Conservation (phyloP, 2,113 vertebrate species). For the Eidolon helvum region DNA sequence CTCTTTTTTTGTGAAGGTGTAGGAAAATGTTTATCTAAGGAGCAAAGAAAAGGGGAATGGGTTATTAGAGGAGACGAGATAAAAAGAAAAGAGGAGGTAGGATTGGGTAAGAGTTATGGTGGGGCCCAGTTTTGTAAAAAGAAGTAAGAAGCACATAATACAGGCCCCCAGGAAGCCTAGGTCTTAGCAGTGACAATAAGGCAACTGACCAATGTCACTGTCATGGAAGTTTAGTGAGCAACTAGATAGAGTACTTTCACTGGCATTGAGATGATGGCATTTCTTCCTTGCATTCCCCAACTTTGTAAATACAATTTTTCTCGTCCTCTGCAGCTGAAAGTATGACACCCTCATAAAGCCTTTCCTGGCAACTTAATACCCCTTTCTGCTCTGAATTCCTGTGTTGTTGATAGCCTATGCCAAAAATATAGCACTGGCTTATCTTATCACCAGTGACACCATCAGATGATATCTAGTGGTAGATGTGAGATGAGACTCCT, state of each 20-base stretch:
- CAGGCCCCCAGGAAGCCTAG: neutral
- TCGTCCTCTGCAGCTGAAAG: neutral
- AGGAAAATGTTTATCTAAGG: neutral
- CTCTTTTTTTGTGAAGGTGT: neutral
- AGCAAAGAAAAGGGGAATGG: neutral
- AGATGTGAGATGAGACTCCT: neutral
- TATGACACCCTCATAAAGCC: neutral
- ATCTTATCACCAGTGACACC: neutral
- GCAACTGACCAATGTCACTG: rapidly evolving
- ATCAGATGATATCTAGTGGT: neutral
- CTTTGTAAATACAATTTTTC: neutral
- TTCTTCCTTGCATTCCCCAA: neutral
- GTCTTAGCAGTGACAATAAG: neutral
- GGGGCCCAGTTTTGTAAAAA: neutral
- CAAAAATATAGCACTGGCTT: neutral
- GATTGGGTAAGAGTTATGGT: rapidly evolving
- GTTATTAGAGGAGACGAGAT: neutral
- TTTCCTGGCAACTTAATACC: neutral
- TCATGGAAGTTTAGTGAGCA: neutral
- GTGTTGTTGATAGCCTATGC: rapidly evolving
- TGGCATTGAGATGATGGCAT: neutral
- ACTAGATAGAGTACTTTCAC: rapidly evolving
- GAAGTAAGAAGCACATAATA: neutral
- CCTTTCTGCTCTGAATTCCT: neutral
- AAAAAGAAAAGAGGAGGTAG: neutral